phyloP scores from a whole-genome alignment of 2,113 vertebrate genomes.

The Gambusia affinis region DNA sequence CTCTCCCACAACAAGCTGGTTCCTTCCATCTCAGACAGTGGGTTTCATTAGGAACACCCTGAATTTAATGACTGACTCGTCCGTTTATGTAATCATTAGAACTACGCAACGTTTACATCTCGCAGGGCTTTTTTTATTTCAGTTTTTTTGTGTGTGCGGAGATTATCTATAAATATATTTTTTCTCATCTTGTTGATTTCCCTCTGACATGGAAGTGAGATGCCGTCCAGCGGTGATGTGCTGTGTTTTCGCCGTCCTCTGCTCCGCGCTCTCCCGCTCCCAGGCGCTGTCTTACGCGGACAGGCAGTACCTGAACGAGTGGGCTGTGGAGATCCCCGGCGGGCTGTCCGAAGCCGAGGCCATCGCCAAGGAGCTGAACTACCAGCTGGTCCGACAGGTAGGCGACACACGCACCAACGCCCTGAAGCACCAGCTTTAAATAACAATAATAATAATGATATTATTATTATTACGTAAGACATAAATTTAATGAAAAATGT shows the following conservation, averaged over 20 bases:
- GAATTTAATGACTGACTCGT: not conserved
- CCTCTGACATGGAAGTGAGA: constrained; percentile 84
- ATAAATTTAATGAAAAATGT: not conserved
- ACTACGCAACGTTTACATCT: not conserved
- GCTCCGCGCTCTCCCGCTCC: constrained; percentile 41
- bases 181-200: constrained; percentile 49
- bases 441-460: not conserved
- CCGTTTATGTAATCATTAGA: not conserved
- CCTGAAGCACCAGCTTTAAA: not conserved
- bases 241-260: constrained; percentile 76
- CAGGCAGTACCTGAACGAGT: constrained; percentile 95
- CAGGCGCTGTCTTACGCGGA: constrained; percentile 66
- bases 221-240: constrained; percentile 78
- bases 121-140: not conserved
- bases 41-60: constrained; percentile 27
- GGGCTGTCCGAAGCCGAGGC: constrained; percentile 85
- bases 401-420: constrained; percentile 28
- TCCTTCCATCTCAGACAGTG: constrained; percentile 45
- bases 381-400: constrained; percentile 95
- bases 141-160: not conserved
- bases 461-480: no score
- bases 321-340: constrained; percentile 95
- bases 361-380: constrained; percentile 91
- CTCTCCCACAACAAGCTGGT: constrained; percentile 55
- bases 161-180: not conserved